Conservation (phyloP, 2,888 invertebrate genomes). For the Tigriopus californicus region DNA sequence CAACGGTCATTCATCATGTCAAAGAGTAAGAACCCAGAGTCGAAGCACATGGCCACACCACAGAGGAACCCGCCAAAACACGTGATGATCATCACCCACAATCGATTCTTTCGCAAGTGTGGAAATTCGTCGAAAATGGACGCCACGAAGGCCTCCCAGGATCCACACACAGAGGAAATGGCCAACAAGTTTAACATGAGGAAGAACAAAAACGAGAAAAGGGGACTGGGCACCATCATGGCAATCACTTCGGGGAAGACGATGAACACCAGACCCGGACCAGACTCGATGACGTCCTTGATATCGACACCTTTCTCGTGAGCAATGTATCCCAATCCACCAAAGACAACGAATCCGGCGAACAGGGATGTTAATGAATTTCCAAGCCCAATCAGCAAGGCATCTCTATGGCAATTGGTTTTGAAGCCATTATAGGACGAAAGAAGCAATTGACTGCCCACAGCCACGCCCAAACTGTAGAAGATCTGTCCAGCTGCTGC, state of each 20-base stretch:
- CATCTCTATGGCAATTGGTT: conserved; percentile 19
- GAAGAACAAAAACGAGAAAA: conserved; percentile 22
- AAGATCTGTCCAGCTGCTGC: conserved; percentile 1
- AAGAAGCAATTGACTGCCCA: neutral
- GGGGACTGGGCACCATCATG: conserved; percentile 20
- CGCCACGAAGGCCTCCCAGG: conserved; percentile 45
- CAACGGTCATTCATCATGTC: conserved; percentile 54
- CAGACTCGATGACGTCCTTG: conserved; percentile 21
- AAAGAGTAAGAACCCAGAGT: conserved; percentile 50
- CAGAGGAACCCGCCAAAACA: conserved; percentile 45
- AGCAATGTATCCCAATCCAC: conserved; percentile 30
- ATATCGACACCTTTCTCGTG: conserved; percentile 25
- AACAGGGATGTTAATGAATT: conserved; percentile 29
- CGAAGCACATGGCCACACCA: conserved; percentile 52
- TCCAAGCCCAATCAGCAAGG: conserved; percentile 25
- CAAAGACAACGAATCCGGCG: conserved; percentile 29
- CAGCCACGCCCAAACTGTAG: neutral
- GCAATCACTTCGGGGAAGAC: conserved; percentile 22
- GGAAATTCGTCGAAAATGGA: conserved; percentile 37
- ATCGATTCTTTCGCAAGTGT: neutral
- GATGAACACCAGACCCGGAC: conserved; percentile 22
- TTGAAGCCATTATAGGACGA: neutral
- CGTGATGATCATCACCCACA: conserved; percentile 41
- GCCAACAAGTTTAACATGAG: conserved; percentile 20
- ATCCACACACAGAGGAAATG: conserved; percentile 40